Conservation (phyloP, 1,140 invertebrate genomes). For the Ctenoplectra terminalis region DNA sequence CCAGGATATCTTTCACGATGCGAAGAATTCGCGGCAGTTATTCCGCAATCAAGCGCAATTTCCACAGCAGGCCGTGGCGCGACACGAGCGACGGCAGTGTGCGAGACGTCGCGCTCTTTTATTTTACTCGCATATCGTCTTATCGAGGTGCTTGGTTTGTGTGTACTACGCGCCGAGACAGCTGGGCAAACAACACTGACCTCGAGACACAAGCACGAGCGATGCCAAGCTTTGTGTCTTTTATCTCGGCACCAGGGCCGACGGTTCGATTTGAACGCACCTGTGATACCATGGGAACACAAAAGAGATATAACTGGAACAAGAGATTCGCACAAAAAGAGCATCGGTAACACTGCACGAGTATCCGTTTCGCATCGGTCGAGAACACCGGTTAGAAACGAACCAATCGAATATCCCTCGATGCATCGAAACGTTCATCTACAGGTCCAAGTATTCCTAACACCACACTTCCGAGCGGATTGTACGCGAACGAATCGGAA, state of each 20-base stretch:
- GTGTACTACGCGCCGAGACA: slow-evolving; percentile 35
- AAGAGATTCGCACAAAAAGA: too few species aligned
- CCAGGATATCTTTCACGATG: slow-evolving; percentile 46
- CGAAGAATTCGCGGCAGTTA: slow-evolving; percentile 33
- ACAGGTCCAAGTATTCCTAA: neutral
- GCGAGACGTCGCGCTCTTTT: too few species aligned
- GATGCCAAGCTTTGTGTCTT: slow-evolving; percentile 2
- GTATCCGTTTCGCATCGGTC: neutral
- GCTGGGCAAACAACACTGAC: slow-evolving; percentile 54
- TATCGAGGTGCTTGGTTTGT: slow-evolving; percentile 9
- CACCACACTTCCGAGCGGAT: slow-evolving; percentile 4
- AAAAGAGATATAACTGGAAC: neutral
- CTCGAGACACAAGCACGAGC: slow-evolving; percentile 28
- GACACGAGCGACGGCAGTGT: neutral
- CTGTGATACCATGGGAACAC: neutral
- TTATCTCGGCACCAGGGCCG: neutral
- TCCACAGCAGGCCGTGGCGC: slow-evolving; percentile 1
- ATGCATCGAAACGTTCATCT: neutral
- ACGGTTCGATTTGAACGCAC: neutral
- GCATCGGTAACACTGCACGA: slow-evolving; percentile 4
- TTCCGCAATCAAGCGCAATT: neutral
- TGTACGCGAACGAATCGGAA: neutral
- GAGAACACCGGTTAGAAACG: neutral
- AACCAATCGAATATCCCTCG: slow-evolving; percentile 7
- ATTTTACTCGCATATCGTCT: slow-evolving; percentile 17